Evolutionary conservation across 2,113 vertebrate genomes (phyloP).

Genomic region (Vulpes lagopus): DNA sequence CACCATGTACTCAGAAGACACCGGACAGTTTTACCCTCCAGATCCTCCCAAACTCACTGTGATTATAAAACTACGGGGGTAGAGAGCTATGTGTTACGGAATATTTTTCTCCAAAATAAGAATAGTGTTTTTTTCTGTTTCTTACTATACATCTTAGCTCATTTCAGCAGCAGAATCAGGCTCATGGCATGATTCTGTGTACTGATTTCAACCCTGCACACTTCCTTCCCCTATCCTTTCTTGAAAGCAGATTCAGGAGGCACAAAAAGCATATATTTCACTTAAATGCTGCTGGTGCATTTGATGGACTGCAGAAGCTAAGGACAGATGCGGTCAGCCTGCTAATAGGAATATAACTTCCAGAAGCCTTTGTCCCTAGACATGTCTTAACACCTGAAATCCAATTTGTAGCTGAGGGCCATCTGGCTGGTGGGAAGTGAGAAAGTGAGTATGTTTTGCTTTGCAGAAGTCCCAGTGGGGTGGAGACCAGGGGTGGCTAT

Average conservation of each 20-base stretch:
- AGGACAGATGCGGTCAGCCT: not conserved
- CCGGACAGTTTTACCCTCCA: not conserved
- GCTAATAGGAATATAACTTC: not conserved
- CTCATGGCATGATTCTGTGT: not conserved
- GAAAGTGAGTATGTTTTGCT: not conserved
- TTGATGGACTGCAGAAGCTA: not conserved
- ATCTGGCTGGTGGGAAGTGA: not conserved
- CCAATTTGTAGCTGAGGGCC: not conserved
- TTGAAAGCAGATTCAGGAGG: not conserved
- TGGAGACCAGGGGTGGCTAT: not conserved
- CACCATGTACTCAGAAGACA: not conserved
- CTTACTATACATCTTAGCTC: not conserved
- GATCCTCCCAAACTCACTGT: not conserved
- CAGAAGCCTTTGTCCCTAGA: not conserved
- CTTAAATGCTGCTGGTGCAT: not conserved
- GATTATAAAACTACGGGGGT: not conserved
- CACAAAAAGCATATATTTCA: not conserved
- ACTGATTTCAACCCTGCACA: not conserved
- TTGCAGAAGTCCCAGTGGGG: not conserved
- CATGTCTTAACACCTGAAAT: not conserved
- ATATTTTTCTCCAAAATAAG: not conserved
- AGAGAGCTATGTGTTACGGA: not conserved
- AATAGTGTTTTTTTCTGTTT: not conserved
- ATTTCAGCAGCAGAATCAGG: not conserved
- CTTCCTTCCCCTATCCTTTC: rapidly evolving